Percentiles rank a stretch among this genome's conserved stretches.
phyloP scores from a whole-genome alignment of 2,113 vertebrate genomes.

The Sciurus niger region DNA sequence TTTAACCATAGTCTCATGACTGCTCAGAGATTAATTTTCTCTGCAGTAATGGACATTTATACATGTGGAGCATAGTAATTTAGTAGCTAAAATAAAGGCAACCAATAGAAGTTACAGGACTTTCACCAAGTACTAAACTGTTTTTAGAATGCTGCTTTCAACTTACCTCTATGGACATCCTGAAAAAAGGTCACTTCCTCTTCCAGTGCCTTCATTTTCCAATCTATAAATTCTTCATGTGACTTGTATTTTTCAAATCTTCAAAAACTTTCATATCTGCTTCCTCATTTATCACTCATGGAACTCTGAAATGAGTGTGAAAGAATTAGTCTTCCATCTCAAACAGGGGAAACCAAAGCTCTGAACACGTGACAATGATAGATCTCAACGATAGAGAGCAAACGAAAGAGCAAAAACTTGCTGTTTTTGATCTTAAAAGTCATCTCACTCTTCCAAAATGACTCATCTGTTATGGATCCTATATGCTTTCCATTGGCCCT shows the following conservation, averaged over 20 bases:
- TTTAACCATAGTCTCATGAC: background rate
- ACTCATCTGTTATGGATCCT: background rate
- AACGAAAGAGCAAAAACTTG: background rate
- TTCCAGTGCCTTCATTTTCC: background rate
- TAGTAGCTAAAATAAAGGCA: constrained; percentile 1
- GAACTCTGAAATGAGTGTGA: background rate
- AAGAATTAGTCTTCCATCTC: background rate
- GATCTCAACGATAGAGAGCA: background rate
- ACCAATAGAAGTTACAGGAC: background rate
- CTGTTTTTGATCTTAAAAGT: background rate
- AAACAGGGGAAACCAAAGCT: background rate
- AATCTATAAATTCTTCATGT: background rate
- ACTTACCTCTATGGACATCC: background rate
- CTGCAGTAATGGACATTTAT: background rate
- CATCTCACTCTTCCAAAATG: background rate
- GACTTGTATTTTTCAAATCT: background rate
- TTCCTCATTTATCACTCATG: background rate
- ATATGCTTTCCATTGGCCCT: background rate
- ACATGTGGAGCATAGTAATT: background rate
- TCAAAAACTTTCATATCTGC: background rate
- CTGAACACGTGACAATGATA: background rate
- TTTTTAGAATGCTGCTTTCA: background rate
- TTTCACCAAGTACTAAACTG: background rate
- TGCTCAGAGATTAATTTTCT: constrained; percentile 5
- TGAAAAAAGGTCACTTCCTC: background rate